phyloP scores from a whole-genome alignment of 2,113 vertebrate species.

The Pongo pygmaeus region DNA sequence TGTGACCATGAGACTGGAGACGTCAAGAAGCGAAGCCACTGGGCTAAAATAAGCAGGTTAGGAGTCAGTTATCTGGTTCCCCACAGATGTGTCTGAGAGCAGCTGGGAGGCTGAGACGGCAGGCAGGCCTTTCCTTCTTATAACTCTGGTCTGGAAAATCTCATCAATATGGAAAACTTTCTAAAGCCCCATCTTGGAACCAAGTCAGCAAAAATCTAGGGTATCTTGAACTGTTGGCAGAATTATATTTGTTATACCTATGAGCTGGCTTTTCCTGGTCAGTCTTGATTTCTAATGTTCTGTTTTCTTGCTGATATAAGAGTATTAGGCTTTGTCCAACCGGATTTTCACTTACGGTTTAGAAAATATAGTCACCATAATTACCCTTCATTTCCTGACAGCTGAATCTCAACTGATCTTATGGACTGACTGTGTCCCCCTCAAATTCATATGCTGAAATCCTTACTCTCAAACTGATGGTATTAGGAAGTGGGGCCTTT shows the following conservation, averaged over 20 bases:
- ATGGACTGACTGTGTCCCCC: neutral
- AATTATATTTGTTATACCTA: neutral
- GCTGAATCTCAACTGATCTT: neutral
- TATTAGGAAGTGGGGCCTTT: neutral
- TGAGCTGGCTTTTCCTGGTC: neutral
- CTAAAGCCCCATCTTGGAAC: slow-evolving; percentile 1
- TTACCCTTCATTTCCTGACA: neutral
- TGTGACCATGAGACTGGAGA: neutral
- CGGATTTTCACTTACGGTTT: neutral
- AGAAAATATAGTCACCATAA: neutral
- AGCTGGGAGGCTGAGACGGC: neutral
- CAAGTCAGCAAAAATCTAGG: neutral
- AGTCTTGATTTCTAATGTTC: neutral
- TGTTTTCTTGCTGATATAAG: neutral
- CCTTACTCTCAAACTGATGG: neutral
- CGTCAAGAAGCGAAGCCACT: neutral
- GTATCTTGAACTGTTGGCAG: neutral
- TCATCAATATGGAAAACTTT: neutral
- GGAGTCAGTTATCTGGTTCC: slow-evolving; percentile 16
- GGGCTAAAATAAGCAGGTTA: slow-evolving; percentile 25
- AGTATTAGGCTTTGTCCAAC: neutral
- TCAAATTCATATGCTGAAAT: neutral
- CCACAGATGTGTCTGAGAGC: neutral
- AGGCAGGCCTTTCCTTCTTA: neutral
- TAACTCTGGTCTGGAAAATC: neutral